Conservation (phyloP, 2,113 vertebrate species). For the Syngnathus scovelli region DNA sequence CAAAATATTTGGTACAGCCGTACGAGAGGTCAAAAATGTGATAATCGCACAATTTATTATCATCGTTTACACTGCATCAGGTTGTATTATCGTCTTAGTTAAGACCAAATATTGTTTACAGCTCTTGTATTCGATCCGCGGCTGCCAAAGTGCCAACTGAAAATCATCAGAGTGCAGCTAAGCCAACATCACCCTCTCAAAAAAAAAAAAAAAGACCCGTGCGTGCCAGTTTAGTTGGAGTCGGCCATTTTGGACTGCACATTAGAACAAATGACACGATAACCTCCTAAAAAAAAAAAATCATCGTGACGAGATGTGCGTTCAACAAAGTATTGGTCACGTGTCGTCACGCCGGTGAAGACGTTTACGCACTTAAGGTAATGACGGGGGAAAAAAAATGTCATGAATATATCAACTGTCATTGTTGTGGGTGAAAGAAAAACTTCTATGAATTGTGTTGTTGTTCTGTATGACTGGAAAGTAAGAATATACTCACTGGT, state of each 20-base stretch:
- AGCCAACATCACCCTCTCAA: background rate
- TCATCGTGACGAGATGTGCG: background rate
- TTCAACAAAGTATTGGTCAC: background rate
- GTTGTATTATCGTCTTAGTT: background rate
- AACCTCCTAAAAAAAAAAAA: slow-evolving; percentile 19
- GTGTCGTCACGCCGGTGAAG: background rate
- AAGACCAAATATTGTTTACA: background rate
- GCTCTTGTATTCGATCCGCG: background rate
- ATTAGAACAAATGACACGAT: slow-evolving; percentile 34
- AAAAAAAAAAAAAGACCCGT: background rate
- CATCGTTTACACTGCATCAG: background rate
- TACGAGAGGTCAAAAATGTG: background rate
- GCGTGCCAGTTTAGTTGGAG: slow-evolving; percentile 57
- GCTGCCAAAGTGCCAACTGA: slow-evolving; percentile 46
- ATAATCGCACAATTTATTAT: background rate
- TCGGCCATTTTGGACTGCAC: slow-evolving; percentile 46
- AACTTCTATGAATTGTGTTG: slow-evolving; percentile 60
- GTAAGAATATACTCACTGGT: slow-evolving; percentile 64
- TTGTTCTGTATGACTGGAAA: slow-evolving; percentile 63
- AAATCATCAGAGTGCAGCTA: slow-evolving; percentile 11
- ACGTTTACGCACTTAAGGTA: background rate
- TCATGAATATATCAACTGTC: slow-evolving; percentile 30
- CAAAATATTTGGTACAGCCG: background rate
- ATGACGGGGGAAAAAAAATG: slow-evolving; percentile 10
- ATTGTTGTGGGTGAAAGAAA: slow-evolving; percentile 42